Evolutionary conservation across 2,888 invertebrate species (phyloP).

Genomic region (Acanthosepion lycidas): DNA sequence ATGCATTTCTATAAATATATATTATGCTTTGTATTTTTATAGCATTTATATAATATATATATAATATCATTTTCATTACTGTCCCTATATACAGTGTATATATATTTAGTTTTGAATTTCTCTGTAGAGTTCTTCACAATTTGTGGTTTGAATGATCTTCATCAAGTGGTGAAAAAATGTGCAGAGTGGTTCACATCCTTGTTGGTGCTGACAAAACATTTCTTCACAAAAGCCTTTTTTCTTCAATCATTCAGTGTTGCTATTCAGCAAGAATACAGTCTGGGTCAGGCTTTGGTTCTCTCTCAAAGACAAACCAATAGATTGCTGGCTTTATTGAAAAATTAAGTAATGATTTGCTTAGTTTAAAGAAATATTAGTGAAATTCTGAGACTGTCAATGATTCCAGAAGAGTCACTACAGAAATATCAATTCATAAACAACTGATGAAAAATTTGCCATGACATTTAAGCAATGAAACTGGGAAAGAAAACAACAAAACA

Average conservation of each 20-base stretch:
- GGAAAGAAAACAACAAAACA: too few relatives aligned
- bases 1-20: not conserved
- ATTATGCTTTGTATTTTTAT: not conserved
- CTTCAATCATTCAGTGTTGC: not conserved
- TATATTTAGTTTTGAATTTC: not conserved
- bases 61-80: not conserved
- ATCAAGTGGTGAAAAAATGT: not conserved
- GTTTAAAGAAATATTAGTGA: too few relatives aligned
- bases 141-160: not conserved
- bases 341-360: too few relatives aligned
- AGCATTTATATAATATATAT: not conserved
- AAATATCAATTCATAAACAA: too few relatives aligned
- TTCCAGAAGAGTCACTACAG: too few relatives aligned
- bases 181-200: not conserved
- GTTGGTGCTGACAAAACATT: not conserved
- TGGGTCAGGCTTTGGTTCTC: not conserved
- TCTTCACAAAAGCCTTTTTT: not conserved
- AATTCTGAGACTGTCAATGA: too few relatives aligned
- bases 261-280: not conserved
- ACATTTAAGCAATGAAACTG: too few relatives aligned
- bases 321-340: too few relatives aligned
- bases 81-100: too few relatives aligned
- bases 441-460: too few relatives aligned
- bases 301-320: too few relatives aligned
- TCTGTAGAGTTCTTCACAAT: not conserved